These are phyloP conservation scores for Quiscalus mexicanus DNA, from an alignment of 2,113 vertebrate genomes.

Conservation along the genomic window DNA sequence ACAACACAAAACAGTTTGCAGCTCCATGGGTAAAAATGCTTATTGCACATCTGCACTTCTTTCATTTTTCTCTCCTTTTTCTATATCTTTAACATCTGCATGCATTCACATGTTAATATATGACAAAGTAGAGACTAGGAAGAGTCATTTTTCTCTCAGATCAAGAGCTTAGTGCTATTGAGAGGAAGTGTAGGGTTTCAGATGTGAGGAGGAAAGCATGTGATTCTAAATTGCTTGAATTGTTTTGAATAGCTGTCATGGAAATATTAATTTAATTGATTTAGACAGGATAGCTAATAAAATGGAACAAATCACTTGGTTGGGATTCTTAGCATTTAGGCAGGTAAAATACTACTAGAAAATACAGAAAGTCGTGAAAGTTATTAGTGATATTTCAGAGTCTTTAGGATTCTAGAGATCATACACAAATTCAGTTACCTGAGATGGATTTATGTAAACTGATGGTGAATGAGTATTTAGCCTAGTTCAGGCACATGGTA, in stretches of 20 bases:
- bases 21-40: constrained; percentile 88
- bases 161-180: neutral
- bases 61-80: neutral
- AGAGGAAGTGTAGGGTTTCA: neutral
- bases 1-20: constrained; percentile 94
- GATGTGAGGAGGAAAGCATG: neutral
- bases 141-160: neutral
- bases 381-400: neutral
- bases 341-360: neutral
- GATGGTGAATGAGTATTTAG: neutral
- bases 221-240: neutral
- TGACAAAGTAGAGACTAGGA: neutral
- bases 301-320: neutral
- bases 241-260: neutral
- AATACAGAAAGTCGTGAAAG: neutral
- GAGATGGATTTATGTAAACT: neutral
- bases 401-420: neutral
- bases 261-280: neutral
- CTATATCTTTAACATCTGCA: neutral
- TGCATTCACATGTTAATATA: neutral
- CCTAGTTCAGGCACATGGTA: neutral
- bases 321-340: neutral
- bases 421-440: neutral
- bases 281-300: neutral
- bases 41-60: neutral